Evolutionary conservation across 2,888 invertebrate species (phyloP).

Genomic region (Bombylius discolor): DNA sequence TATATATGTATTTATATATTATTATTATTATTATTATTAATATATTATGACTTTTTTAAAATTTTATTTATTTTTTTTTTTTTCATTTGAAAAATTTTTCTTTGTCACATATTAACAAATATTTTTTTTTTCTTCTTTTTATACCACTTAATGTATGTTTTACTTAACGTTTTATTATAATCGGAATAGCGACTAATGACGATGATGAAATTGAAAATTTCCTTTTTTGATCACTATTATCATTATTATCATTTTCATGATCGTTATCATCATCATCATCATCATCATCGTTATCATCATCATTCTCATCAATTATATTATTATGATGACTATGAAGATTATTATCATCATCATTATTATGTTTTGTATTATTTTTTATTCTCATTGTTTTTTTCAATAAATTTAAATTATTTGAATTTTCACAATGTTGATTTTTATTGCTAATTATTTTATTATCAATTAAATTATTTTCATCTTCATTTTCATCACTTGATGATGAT

Average conservation of each 20-base stretch:
- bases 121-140: neutral
- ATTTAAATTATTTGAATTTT: too few species aligned
- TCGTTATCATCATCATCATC: too few species aligned
- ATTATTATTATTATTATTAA: too few species aligned
- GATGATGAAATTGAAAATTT: neutral
- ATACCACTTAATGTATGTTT: too few species aligned
- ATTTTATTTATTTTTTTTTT: too few species aligned
- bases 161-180: slow-evolving; percentile 10
- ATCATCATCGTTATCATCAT: neutral
- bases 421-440: neutral
- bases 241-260: neutral
- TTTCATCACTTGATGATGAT: too few species aligned
- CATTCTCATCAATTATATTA: neutral
- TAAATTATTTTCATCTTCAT: neutral
- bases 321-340: neutral
- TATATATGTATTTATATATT: too few species aligned
- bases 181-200: slow-evolving; percentile 11
- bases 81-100: too few species aligned
- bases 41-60: too few species aligned
- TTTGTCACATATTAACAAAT: too few species aligned
- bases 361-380: too few species aligned
- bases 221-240: neutral
- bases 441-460: neutral
- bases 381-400: neutral
- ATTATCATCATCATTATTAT: neutral